Evolutionary conservation across 2,113 vertebrate species (phyloP).

Genomic region (Malurus alboscapulatus): DNA sequence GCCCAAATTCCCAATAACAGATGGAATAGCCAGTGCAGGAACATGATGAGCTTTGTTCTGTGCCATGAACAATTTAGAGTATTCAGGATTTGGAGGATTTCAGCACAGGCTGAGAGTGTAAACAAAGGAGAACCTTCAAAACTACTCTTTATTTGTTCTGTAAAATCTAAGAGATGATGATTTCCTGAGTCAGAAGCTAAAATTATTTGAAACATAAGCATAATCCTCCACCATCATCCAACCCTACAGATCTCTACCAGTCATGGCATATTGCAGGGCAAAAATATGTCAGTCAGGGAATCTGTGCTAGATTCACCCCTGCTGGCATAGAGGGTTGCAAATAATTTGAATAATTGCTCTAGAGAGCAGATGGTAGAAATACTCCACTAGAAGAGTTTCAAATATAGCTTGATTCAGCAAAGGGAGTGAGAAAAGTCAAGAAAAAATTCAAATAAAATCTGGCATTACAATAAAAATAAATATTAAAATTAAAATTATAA

Average conservation of each 20-base stretch:
- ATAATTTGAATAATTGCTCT: slow-evolving; percentile 31
- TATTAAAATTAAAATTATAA: neutral
- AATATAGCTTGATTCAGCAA: slow-evolving; percentile 4
- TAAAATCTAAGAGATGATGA: neutral
- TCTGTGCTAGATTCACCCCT: neutral
- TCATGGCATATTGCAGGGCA: neutral
- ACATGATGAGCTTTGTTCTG: neutral
- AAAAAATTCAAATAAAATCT: neutral
- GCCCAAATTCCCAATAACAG: neutral
- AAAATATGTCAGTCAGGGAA: neutral
- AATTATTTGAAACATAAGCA: neutral
- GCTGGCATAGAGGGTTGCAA: neutral
- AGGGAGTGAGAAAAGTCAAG: neutral
- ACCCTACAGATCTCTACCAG: neutral
- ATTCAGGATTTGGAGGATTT: neutral
- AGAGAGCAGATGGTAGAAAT: slow-evolving; percentile 30
- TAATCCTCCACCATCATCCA: neutral
- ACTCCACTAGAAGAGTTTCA: neutral
- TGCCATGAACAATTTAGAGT: neutral
- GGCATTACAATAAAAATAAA: neutral
- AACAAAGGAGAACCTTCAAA: neutral
- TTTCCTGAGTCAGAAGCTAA: neutral
- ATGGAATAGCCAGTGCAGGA: neutral
- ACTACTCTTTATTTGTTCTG: neutral
- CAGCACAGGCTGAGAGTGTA: neutral